Percentiles rank a stretch among this genome's conserved stretches.
phyloP scores from a whole-genome alignment of 2,888 invertebrate species.

The Phania funesta region DNA sequence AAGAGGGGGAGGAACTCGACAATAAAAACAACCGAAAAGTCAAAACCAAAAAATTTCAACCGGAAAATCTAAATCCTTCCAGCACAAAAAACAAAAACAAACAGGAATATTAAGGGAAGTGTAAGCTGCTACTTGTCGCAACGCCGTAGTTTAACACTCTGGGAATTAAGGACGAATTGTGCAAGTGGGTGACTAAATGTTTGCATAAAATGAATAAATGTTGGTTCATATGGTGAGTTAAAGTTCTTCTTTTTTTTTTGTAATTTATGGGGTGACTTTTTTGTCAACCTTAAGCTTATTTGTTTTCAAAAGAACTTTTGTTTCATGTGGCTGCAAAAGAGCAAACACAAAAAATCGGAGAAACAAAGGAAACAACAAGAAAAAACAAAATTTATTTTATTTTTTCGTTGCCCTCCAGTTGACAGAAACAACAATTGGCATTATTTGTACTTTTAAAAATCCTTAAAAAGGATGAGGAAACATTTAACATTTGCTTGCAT shows the following conservation, averaged over 20 bases:
- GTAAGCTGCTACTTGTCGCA: slow-evolving; percentile 60
- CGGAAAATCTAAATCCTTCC: slow-evolving; percentile 63
- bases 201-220: slow-evolving; percentile 13
- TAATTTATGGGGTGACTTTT: slow-evolving; percentile 57
- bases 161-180: slow-evolving; percentile 55
- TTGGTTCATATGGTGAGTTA: slow-evolving; percentile 20
- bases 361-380: slow-evolving; percentile 5
- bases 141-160: slow-evolving; percentile 66
- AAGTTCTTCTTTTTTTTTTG: slow-evolving; percentile 16
- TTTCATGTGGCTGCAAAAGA: slow-evolving; percentile 19
- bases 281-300: slow-evolving; percentile 39
- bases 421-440: slow-evolving; percentile 57
- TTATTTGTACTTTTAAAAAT: slow-evolving; percentile 19
- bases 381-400: neutral
- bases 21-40: slow-evolving; percentile 55
- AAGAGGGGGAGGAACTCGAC: slow-evolving; percentile 28
- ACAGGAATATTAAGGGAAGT: slow-evolving; percentile 33
- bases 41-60: slow-evolving; percentile 63
- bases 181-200: slow-evolving; percentile 56
- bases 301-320: slow-evolving; percentile 43
- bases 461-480: neutral
- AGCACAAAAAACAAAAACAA: slow-evolving; percentile 41
- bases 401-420: slow-evolving; percentile 31
- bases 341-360: slow-evolving; percentile 4
- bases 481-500: slow-evolving; percentile 19